These are phyloP conservation scores for Apaloderma vittatum DNA, from an alignment of 2,113 vertebrate genomes.

Conservation along the genomic window DNA sequence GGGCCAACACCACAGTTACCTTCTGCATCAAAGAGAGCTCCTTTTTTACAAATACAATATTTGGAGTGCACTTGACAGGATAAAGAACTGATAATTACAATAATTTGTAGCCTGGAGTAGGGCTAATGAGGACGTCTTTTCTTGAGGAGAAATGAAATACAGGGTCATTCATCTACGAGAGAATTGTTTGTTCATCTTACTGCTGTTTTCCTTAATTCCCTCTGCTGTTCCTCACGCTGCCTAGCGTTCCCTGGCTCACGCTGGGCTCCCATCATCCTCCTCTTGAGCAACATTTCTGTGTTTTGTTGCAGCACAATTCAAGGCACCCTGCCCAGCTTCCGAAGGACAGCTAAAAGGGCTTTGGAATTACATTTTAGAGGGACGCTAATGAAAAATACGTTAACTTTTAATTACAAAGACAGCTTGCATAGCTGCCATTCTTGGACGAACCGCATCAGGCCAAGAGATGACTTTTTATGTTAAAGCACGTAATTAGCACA, in stretches of 20 bases:
- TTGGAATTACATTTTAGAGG: slow-evolving; percentile 21
- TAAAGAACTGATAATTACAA: slow-evolving; percentile 32
- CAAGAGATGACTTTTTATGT: not conserved
- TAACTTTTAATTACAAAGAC: slow-evolving; percentile 19
- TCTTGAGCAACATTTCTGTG: not conserved
- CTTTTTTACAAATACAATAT: slow-evolving; percentile 46
- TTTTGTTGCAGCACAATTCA: slow-evolving; percentile 2
- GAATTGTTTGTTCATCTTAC: slow-evolving; percentile 30
- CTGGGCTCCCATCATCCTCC: slow-evolving; percentile 33
- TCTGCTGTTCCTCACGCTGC: slow-evolving; percentile 30
- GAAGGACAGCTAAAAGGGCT: not conserved
- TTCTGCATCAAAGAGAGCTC: not conserved
- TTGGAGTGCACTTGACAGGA: slow-evolving; percentile 13
- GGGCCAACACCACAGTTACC: not conserved
- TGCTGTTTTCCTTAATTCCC: slow-evolving; percentile 37
- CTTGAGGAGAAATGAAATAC: slow-evolving; percentile 15
- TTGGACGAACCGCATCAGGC: not conserved
- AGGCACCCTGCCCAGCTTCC: not conserved
- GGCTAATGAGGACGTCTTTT: slow-evolving; percentile 39
- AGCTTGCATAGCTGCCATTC: not conserved
- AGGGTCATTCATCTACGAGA: not conserved
- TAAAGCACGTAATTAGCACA: not conserved
- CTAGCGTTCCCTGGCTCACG: slow-evolving; percentile 8
- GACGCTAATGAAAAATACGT: slow-evolving; percentile 46
- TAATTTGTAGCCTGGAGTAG: not conserved